phyloP scores from a whole-genome alignment of 2,113 vertebrate genomes.

The Xenopus laevis region DNA sequence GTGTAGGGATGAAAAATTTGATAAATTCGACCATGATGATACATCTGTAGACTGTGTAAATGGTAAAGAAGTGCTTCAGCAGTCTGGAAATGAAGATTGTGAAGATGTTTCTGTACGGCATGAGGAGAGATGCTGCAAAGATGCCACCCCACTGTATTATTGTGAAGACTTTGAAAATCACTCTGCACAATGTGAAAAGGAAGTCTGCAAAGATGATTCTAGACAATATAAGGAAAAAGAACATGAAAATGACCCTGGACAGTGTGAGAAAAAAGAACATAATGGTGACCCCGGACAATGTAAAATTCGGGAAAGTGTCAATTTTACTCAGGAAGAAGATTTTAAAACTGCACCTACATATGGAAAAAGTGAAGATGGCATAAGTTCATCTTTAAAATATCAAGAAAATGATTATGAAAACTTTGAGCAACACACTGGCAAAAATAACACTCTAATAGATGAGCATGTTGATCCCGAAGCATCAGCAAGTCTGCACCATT shows the following conservation, averaged over 20 bases:
- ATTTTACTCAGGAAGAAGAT: not conserved
- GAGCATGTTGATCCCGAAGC: not conserved
- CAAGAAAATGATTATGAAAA: constrained; percentile 33
- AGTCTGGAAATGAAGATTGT: not conserved
- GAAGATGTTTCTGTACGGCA: not conserved
- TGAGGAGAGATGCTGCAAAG: not conserved
- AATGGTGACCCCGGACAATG: not conserved
- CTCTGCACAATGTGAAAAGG: constrained; percentile 22
- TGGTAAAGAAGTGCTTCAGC: constrained; percentile 12
- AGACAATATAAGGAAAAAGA: not conserved
- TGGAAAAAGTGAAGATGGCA: not conserved
- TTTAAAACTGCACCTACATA: not conserved
- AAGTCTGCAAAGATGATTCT: constrained; percentile 19
- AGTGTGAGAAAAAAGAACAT: not conserved
- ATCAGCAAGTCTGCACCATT: not conserved
- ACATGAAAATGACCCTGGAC: not conserved
- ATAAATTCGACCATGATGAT: not conserved
- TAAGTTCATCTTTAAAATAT: not conserved
- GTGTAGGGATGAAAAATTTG: constrained; percentile 19
- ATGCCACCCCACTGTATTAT: no score
- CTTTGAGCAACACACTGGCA: constrained; percentile 2
- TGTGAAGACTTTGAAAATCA: not conserved
- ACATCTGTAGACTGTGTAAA: constrained; percentile 32
- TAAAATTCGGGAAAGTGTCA: constrained; percentile 2
- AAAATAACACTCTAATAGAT: not conserved